Evolutionary conservation across 2,113 vertebrate genomes (phyloP), one percentile per base, ranked within the genome.

Genomic region (Cynoglossus semilaevis): DNA sequence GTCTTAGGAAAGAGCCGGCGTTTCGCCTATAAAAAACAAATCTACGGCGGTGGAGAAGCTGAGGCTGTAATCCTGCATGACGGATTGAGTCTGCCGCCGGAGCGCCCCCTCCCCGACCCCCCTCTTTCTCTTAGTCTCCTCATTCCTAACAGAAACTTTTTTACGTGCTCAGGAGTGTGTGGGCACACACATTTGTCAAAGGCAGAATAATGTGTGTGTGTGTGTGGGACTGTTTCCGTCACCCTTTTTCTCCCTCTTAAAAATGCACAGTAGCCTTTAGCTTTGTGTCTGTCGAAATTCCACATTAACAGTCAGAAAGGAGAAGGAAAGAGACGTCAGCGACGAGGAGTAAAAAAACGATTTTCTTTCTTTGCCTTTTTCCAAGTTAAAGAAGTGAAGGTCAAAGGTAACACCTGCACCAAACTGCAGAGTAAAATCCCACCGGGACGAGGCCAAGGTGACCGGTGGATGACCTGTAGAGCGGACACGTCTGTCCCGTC

Each of bases 1-100:
- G n/a, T 76, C 77, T 75, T 79, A 74, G 73, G 75, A 80, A 87
- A 90, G 87, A 71, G 72, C 76, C 73, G 64, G 62, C 79, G 82
- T 88, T 81, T 80, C 79, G 81, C 37, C 77, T 65, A 81, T 87
- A 86, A 90, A 87, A 88, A 77, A 80, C 76, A 70, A 81, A 83
- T 91, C 85, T 75, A 77, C 72, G 78, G 79, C 85, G 76, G 63
- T 85, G 75, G 80, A 91, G 86, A 81, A 88, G 87, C 83, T 87
- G 88, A 87, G 69, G 58, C 66, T 73, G 74, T 90, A 90, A 91
- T 90, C 88, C 87, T 68, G 80, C 84, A 81, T 88, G 87, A 90
- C 88, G 80, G 85, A 90, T 89, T 84, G 88, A 89, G 85, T 87
- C 85, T 85, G 77, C 77, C 72, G 67, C 73, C 74, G 67, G 77